phyloP scores from a whole-genome alignment of 92 coral and sea anemone genomes.

The Bergia sp. region DNA sequence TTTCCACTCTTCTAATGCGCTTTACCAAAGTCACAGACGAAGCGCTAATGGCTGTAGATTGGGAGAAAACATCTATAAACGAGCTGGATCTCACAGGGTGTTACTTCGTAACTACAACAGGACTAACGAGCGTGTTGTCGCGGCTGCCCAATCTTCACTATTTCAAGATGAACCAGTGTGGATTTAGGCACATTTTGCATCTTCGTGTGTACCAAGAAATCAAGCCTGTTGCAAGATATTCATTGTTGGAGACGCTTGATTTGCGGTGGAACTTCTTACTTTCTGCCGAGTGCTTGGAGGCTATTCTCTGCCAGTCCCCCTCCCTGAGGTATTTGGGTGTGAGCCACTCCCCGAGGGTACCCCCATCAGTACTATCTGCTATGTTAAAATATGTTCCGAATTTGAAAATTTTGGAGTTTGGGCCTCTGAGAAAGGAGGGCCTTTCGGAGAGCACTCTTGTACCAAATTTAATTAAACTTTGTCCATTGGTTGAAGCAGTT shows the following conservation, averaged over 20 bases:
- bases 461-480: constrained; percentile 76
- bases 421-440: constrained; percentile 97
- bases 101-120: constrained; percentile 96
- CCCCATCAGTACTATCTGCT: constrained; percentile 92
- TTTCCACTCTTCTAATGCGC: constrained; percentile 92
- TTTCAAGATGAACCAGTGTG: constrained; percentile 99
- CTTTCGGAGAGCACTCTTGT: constrained; percentile 91
- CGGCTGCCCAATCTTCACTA: constrained; percentile 88
- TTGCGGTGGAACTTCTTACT: constrained; percentile 96
- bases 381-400: constrained; percentile 90
- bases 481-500: constrained; percentile 91
- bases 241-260: constrained; percentile 89
- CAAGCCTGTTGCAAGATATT: constrained; percentile 75
- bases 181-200: constrained; percentile 94
- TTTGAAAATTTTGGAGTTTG: constrained; percentile 94
- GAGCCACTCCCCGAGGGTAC: constrained; percentile 98
- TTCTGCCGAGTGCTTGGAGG: constrained; percentile 98
- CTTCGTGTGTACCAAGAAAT: constrained; percentile 96
- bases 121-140: constrained; percentile 86
- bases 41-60: constrained; percentile 87
- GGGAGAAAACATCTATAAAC: constrained; percentile 85
- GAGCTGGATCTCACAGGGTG: constrained; percentile 99
- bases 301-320: constrained; percentile 92
- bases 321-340: constrained; percentile 96
- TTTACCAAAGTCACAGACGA: constrained; percentile 91